phyloP scores from a whole-genome alignment of 2,797 vertebrate species.

The Poeciliopsis turneri region DNA sequence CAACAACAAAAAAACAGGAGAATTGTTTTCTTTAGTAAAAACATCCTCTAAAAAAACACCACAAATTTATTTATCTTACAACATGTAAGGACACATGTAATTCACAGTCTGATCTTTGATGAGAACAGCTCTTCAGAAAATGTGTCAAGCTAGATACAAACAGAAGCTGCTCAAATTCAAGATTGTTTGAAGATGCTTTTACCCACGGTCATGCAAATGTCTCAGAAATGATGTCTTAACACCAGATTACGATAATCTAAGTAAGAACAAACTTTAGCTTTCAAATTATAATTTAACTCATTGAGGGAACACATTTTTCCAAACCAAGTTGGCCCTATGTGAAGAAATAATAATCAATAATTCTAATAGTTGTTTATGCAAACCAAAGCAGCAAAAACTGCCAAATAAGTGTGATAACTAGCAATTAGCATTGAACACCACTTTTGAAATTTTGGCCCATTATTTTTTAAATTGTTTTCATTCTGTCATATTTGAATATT shows the following conservation, averaged over 20 bases:
- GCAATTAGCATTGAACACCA: background rate
- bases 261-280: background rate
- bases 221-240: background rate
- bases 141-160: background rate
- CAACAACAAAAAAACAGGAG: conserved; percentile 31
- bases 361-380: background rate
- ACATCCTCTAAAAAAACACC: background rate
- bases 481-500: background rate
- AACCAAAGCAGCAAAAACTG: background rate
- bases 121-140: background rate
- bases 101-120: background rate
- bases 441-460: background rate
- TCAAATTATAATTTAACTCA: background rate
- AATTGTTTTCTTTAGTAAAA: conserved; percentile 9
- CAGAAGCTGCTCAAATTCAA: background rate
- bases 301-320: background rate
- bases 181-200: background rate
- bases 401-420: background rate
- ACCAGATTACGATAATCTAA: background rate
- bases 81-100: background rate
- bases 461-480: background rate
- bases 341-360: background rate
- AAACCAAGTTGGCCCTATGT: background rate
- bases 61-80: background rate
- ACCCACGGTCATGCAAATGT: background rate